Conservation (phyloP, 2,797 vertebrate genomes). For the Perodicticus potto region DNA sequence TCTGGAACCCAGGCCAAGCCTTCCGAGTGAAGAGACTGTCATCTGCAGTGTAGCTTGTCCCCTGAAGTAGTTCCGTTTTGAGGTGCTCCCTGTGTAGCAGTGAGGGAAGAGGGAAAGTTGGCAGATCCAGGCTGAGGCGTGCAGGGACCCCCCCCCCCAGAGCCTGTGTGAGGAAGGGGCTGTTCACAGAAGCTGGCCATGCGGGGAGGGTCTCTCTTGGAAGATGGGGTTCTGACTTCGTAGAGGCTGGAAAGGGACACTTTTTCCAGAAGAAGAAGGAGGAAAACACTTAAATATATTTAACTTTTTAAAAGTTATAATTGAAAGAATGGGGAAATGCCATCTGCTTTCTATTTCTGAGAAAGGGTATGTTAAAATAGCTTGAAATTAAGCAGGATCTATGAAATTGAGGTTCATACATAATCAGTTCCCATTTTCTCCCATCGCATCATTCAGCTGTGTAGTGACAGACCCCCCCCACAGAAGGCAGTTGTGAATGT, state of each 20-base stretch:
- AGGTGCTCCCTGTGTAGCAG: not conserved
- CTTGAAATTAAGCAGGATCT: not conserved
- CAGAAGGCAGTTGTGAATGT: not conserved
- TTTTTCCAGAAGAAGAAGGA: constrained; percentile 6
- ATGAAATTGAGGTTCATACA: not conserved
- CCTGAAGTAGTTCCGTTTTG: not conserved
- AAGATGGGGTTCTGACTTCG: constrained; percentile 1
- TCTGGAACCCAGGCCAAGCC: not conserved
- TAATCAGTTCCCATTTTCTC: constrained; percentile 4
- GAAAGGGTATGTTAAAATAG: not conserved
- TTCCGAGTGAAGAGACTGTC: not conserved
- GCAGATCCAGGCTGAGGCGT: not conserved
- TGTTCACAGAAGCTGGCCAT: not conserved
- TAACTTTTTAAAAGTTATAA: not conserved
- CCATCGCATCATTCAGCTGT: not conserved
- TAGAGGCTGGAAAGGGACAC: not conserved
- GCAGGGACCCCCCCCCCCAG: not conserved
- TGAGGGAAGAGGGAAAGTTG: not conserved
- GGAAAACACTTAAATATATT: not conserved
- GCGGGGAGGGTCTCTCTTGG: not conserved
- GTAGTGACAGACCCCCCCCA: not conserved
- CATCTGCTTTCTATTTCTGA: constrained; percentile 26
- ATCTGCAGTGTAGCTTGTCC: not conserved
- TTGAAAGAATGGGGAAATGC: constrained; percentile 13
- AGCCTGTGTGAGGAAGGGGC: too few relatives aligned